These are phyloP conservation scores for Aspidapion aeneum DNA, from an alignment of 2,888 invertebrate species.

Conservation along the genomic window DNA sequence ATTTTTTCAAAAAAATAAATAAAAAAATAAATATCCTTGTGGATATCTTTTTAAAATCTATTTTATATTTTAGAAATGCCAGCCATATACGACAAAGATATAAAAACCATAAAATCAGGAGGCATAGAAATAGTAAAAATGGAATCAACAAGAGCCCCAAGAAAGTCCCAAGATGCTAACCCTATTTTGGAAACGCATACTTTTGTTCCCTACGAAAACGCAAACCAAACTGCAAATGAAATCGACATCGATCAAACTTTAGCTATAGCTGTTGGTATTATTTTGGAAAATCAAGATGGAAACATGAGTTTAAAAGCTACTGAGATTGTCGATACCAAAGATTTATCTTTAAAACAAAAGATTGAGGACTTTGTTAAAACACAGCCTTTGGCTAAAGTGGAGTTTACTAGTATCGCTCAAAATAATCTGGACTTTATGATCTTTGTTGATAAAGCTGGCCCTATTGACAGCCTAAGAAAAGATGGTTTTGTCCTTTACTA, in stretches of 20 bases:
- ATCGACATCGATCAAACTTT: conserved; percentile 19
- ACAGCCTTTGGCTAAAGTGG: conserved; percentile 13
- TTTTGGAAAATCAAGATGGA: conserved; percentile 23
- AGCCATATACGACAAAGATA: conserved; percentile 43
- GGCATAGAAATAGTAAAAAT: conserved; percentile 60
- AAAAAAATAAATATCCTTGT: background rate
- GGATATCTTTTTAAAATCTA: background rate
- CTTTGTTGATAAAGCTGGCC: conserved; percentile 5
- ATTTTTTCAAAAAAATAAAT: conserved; percentile 7
- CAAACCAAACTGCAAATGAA: conserved; percentile 11
- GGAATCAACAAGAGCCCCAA: conserved; percentile 54
- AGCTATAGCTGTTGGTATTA: conserved; percentile 24
- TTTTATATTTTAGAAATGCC: conserved; percentile 39
- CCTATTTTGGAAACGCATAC: conserved; percentile 55
- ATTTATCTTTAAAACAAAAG: conserved; percentile 5
- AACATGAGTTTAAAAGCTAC: conserved; percentile 10
- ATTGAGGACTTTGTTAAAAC: conserved; percentile 15
- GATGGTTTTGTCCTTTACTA: conserved; percentile 25
- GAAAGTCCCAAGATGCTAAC: conserved; percentile 48
- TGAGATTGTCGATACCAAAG: conserved; percentile 10
- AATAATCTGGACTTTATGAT: conserved; percentile 19
- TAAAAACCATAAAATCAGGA: conserved; percentile 49
- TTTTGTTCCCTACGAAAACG: conserved; percentile 52
- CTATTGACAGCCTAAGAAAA: conserved; percentile 10
- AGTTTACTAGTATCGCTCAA: conserved; percentile 2